Evolutionary conservation across 2,113 vertebrate genomes (phyloP), one percentile per base, ranked within the genome.

Genomic region (Numenius arquata): DNA sequence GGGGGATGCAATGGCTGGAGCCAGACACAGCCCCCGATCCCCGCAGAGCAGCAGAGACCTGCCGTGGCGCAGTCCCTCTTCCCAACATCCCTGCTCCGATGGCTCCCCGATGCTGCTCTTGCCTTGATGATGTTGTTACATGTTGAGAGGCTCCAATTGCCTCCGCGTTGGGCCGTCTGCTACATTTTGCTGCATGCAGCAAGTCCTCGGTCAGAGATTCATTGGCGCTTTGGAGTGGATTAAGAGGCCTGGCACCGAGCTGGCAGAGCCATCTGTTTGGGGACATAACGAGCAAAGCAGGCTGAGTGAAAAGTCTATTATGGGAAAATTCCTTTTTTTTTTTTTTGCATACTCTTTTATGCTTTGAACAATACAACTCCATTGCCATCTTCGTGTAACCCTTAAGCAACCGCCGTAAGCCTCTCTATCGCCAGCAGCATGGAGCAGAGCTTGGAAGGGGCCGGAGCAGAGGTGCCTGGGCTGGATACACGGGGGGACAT

Each of bases 221-320:
- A 25, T 13, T 3, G 6, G 65, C 0, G 1, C 52, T 88, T 88
- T 66, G 89, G 84, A 93, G 81, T 18, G 79, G 86, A 45, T 89
- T 12, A 15, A 56, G 89, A 68, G 88, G 65, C 70, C 91, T 97
- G 95, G 91, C 96, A 88, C 40, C 0, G 62, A 82, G 76, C 82
- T 95, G 81, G 67, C 4, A 0, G 43, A 70, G 85, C 95, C 97
- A 94, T 94, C 93, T 97, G 83, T 65, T 81, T 66, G 41, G 80
- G 76, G 91, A 81, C 45, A 70, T 27, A 5, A 5, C 0, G 5
- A 83, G 81, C 88, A 71, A 40, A 80, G 27, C 16, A 0, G 1
- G 0, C 47, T 0, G 2, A 91, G 36, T 53, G 67, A 83, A 45
- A 93, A 87, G 78, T 58, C 93, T 90, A 9, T 92, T 79, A 55